These are phyloP conservation scores for Drosophila borborema DNA, from an alignment of 2,888 invertebrate genomes.

Conservation along the genomic window DNA sequence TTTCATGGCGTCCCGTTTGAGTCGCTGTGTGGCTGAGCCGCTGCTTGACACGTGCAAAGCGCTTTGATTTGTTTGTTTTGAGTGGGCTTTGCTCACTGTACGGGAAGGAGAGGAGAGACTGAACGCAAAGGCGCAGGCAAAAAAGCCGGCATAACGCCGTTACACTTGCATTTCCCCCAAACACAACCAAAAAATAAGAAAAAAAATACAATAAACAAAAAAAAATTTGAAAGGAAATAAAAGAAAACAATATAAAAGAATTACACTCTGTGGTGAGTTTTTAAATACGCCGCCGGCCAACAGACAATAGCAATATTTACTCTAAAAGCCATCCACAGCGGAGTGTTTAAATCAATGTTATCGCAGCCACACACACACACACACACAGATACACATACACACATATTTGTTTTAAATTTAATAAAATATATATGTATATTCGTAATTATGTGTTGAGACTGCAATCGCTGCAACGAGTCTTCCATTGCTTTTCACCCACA, in stretches of 20 bases:
- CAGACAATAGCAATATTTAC: constrained; percentile 32
- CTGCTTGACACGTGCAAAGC: constrained; percentile 54
- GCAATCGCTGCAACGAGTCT: not conserved
- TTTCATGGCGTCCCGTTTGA: constrained; percentile 2
- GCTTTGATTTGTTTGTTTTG: constrained; percentile 67
- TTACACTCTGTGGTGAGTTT: constrained; percentile 41
- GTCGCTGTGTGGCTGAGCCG: constrained; percentile 27
- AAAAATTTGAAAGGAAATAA: not conserved
- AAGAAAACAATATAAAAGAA: constrained; percentile 12
- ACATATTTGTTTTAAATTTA: not conserved
- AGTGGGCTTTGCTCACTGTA: constrained; percentile 41
- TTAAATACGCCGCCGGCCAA: constrained; percentile 27
- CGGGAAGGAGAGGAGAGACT: not conserved
- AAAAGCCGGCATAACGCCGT: constrained; percentile 48
- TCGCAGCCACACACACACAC: constrained; percentile 6
- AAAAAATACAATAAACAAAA: not conserved
- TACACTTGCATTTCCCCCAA: constrained; percentile 3
- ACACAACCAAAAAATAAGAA: not conserved
- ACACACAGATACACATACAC: not conserved
- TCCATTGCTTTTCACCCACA: not conserved
- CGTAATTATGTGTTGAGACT: not conserved
- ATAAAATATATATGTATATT: not conserved
- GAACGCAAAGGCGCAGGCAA: constrained; percentile 21
- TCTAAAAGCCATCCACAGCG: constrained; percentile 27
- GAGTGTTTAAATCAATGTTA: constrained; percentile 34